These are phyloP conservation scores for Spongia lamella DNA, from an alignment of 37 sponge, comb jelly and placozoan species.

Conservation along the genomic window DNA sequence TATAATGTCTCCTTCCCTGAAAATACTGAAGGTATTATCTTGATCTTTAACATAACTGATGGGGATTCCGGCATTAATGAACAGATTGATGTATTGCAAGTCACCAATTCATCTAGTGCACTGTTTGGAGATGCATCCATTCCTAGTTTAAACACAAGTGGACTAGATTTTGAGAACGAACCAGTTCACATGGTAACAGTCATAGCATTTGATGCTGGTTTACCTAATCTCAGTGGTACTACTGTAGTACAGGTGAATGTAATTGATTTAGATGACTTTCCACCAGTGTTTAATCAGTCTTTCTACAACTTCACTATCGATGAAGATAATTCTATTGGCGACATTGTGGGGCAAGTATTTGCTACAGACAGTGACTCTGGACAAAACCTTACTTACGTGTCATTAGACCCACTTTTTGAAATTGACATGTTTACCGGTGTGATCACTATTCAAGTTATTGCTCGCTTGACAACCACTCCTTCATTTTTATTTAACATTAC, in stretches of 20 bases:
- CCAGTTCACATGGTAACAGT: conserved; percentile 13
- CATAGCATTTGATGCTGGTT: conserved; percentile 47
- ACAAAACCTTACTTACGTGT: background rate
- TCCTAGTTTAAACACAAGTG: conserved; percentile 12
- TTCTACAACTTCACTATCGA: conserved; percentile 27
- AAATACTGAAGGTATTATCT: background rate
- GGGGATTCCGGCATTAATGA: conserved; percentile 55
- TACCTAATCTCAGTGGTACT: conserved; percentile 17
- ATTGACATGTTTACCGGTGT: conserved; percentile 29
- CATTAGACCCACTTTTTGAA: conserved; percentile 12
- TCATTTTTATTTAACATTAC: conserved; percentile 24
- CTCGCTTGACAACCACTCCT: conserved; percentile 13
- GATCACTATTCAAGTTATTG: conserved; percentile 40
- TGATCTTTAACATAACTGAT: conserved; percentile 43
- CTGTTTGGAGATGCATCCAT: conserved; percentile 13
- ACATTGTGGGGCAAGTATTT: conserved; percentile 25
- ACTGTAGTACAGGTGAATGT: conserved; percentile 34
- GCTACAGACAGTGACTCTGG: conserved; percentile 63
- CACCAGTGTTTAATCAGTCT: conserved; percentile 43
- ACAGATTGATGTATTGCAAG: conserved; percentile 14
- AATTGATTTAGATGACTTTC: conserved; percentile 55
- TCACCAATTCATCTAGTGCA: conserved; percentile 1
- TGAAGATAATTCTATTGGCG: conserved; percentile 44
- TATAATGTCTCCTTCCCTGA: conserved; percentile 34
- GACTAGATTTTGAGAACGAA: conserved; percentile 53